These are phyloP conservation scores for Ferrisia virgata DNA, from an alignment of 2,888 invertebrate genomes.

Conservation along the genomic window DNA sequence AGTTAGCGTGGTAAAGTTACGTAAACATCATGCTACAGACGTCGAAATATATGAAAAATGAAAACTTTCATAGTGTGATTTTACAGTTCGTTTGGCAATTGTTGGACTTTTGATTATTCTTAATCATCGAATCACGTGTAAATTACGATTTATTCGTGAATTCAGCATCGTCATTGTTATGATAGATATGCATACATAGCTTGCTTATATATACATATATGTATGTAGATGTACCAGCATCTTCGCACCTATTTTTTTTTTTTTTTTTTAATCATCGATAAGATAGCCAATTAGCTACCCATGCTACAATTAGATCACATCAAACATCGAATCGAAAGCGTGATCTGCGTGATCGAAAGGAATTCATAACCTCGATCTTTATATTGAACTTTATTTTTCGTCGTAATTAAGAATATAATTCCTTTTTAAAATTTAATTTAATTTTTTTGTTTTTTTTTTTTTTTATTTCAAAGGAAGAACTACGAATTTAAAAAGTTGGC, in stretches of 20 bases:
- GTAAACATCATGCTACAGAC: not conserved
- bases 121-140: not conserved
- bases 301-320: not conserved
- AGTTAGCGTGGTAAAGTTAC: not conserved
- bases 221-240: no score
- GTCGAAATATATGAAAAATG: not conserved
- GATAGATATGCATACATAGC: no score
- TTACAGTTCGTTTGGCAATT: not conserved
- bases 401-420: no score
- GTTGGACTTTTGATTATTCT: slow-evolving; percentile 10
- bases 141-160: not conserved
- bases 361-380: not conserved
- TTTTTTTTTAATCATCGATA: no score
- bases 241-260: not conserved
- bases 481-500: slow-evolving; percentile 36
- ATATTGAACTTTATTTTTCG: no score
- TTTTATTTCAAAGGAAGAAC: not conserved
- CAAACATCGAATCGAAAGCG: not conserved
- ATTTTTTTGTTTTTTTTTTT: not conserved
- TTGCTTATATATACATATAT: no score
- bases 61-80: not conserved
- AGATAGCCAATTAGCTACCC: no score
- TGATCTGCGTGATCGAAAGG: not conserved
- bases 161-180: not conserved
- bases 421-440: not conserved